A percentile compares a stretch with the other conserved stretches of the same genome.
Conservation (phyloP, 2,797 vertebrate genomes). For the Ibycter americanus region DNA sequence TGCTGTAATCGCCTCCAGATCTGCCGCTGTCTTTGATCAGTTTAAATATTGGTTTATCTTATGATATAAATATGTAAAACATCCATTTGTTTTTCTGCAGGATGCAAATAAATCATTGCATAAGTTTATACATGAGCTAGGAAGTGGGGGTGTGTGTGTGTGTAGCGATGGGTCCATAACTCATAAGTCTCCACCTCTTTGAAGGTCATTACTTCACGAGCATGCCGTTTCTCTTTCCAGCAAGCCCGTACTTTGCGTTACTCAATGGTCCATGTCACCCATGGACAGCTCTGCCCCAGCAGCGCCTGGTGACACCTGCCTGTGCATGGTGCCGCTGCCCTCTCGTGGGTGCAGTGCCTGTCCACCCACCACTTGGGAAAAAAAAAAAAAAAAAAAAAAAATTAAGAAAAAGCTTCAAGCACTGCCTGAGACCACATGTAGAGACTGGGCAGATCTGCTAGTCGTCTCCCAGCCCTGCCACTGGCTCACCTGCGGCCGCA, state of each 20-base stretch:
- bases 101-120: conserved; percentile 64
- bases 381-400: too few relatives aligned
- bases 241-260: background rate
- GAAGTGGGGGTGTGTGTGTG: background rate
- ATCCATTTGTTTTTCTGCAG: conserved; percentile 63
- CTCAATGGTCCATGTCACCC: background rate
- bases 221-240: background rate
- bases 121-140: background rate
- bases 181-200: background rate
- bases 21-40: conserved; percentile 72
- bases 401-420: background rate
- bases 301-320: rapidly evolving
- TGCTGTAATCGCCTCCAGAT: conserved; percentile 72
- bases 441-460: background rate
- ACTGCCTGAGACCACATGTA: rapidly evolving
- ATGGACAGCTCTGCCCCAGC: rapidly evolving
- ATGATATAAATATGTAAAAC: conserved; percentile 74
- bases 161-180: background rate
- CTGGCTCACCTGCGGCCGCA: rapidly evolving
- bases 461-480: background rate
- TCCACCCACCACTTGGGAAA: background rate
- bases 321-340: background rate
- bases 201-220: background rate
- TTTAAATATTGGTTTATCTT: conserved; percentile 66
- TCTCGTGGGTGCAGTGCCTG: rapidly evolving